phyloP scores from a whole-genome alignment of 2,113 vertebrate species.

The Sitta europaea region DNA sequence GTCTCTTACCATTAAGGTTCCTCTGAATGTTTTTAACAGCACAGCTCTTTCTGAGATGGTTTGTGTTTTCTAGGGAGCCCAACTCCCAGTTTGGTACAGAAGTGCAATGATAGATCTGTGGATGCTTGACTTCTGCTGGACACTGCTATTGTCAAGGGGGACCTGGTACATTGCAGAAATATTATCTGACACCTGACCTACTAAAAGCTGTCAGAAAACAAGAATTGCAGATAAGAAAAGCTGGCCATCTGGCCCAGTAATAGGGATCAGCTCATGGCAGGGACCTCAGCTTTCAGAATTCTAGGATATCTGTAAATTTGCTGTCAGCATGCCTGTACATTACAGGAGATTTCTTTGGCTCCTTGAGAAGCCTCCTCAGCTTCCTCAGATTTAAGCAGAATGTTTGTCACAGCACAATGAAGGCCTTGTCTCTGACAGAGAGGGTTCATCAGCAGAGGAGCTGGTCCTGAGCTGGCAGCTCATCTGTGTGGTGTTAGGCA shows the following conservation, averaged over 20 bases:
- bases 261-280: not conserved
- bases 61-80: not conserved
- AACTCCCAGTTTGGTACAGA: not conserved
- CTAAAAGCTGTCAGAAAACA: slow-evolving; percentile 7
- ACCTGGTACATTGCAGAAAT: not conserved
- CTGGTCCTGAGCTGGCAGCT: not conserved
- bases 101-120: not conserved
- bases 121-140: not conserved
- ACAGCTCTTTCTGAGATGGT: not conserved
- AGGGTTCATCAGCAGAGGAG: not conserved
- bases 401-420: not conserved
- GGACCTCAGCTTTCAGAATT: not conserved
- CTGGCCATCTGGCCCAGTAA: not conserved
- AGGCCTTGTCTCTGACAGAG: not conserved
- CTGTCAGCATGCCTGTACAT: not conserved
- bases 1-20: not conserved
- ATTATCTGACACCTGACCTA: not conserved
- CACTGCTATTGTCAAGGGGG: not conserved
- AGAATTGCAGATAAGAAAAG: not conserved
- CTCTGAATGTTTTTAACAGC: not conserved
- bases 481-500: rapidly evolving
- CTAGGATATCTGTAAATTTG: not conserved
- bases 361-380: not conserved
- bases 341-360: not conserved
- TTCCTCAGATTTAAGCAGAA: not conserved